phyloP scores from a whole-genome alignment of 1,140 invertebrate species.

The Venustaconcha ellipsiformis region DNA sequence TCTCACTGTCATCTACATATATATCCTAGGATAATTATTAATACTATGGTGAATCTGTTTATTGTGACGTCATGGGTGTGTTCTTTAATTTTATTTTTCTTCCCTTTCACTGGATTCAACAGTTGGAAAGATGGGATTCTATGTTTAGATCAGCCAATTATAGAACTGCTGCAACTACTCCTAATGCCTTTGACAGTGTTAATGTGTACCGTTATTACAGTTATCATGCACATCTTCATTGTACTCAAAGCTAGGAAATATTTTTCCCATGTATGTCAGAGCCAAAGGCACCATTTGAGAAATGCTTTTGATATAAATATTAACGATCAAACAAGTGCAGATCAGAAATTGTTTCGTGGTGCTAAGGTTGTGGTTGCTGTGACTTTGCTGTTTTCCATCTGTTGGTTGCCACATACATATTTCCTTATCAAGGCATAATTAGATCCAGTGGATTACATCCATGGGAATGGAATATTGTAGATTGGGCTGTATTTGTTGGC shows the following conservation, averaged over 20 bases:
- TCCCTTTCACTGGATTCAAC: conserved; percentile 27
- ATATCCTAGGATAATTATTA: conserved; percentile 23
- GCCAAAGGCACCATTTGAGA: too few relatives aligned
- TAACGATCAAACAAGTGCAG: not conserved
- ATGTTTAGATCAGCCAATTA: conserved; percentile 13
- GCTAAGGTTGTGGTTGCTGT: conserved; percentile 26
- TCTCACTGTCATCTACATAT: conserved; percentile 32
- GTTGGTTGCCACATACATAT: conserved; percentile 29
- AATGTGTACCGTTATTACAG: conserved; percentile 12
- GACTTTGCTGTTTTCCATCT: conserved; percentile 25
- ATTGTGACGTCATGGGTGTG: conserved; percentile 21
- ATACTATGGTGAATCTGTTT: conserved; percentile 5
- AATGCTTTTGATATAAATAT: too few relatives aligned
- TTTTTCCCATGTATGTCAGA: conserved; percentile 21
- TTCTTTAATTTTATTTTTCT: not conserved
- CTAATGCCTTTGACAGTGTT: conserved; percentile 16
- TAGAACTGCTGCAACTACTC: conserved; percentile 2
- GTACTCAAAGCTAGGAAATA: conserved; percentile 27
- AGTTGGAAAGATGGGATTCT: conserved; percentile 12
- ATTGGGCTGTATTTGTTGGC: conserved; percentile 38
- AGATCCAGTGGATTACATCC: conserved; percentile 3
- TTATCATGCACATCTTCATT: conserved; percentile 33
- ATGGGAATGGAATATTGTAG: conserved; percentile 10
- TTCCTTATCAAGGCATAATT: conserved; percentile 20
- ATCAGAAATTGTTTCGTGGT: conserved; percentile 17